Evolutionary conservation across 2,113 vertebrate genomes (phyloP).

Genomic region (Sterna hirundo): DNA sequence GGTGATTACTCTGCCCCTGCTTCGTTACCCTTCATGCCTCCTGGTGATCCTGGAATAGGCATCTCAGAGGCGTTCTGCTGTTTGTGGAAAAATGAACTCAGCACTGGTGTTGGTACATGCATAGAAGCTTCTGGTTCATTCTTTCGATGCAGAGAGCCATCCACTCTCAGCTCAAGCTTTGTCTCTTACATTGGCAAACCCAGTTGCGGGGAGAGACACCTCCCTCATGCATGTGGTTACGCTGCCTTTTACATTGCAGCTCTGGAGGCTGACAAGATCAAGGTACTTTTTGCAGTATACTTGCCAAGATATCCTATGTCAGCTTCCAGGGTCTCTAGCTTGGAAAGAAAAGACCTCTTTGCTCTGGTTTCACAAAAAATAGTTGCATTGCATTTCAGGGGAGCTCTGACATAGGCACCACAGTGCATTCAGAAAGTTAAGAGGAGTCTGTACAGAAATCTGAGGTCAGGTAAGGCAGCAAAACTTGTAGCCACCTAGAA

Average conservation of each 20-base stretch:
- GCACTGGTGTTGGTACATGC: neutral
- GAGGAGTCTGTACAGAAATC: neutral
- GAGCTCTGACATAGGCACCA: neutral
- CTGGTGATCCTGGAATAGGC: neutral
- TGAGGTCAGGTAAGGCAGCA: neutral
- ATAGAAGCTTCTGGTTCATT: neutral
- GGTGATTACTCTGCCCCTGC: neutral
- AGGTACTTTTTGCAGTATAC: neutral
- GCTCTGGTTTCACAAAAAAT: neutral
- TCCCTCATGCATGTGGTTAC: neutral
- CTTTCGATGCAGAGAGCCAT: neutral
- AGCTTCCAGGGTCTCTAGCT: neutral
- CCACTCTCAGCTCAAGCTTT: neutral
- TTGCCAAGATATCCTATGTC: neutral
- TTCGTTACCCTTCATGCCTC: neutral
- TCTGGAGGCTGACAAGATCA: neutral
- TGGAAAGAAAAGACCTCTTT: neutral
- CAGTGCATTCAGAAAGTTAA: neutral
- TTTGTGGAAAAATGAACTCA: neutral
- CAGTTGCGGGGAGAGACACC: neutral
- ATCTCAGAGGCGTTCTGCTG: neutral
- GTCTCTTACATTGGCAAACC: neutral
- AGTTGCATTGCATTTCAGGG: neutral
- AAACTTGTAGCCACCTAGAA: neutral
- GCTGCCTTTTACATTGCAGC: neutral